Percentiles rank a stretch among this genome's conserved stretches.
phyloP scores from a whole-genome alignment of 2,113 vertebrate genomes.

The Lathamus discolor region DNA sequence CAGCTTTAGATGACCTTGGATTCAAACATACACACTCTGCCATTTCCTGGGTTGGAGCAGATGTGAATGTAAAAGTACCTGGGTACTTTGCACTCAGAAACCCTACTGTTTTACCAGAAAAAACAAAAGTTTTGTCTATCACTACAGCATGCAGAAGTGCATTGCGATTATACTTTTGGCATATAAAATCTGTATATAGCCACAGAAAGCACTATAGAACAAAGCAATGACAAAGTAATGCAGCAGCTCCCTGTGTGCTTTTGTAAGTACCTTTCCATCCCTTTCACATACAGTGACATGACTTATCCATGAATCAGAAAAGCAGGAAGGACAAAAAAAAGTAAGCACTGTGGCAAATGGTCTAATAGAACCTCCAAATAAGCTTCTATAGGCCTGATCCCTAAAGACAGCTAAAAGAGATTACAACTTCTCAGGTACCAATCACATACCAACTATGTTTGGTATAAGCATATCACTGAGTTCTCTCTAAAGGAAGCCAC shows the following conservation, averaged over 20 bases:
- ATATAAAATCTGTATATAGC: neutral
- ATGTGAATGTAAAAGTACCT: neutral
- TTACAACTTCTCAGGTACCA: neutral
- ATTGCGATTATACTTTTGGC: neutral
- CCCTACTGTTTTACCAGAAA: neutral
- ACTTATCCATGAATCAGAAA: neutral
- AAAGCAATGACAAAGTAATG: neutral
- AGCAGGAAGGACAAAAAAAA: neutral
- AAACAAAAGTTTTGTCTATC: neutral
- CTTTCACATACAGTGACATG: neutral
- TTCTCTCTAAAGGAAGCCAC: neutral
- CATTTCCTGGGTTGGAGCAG: neutral
- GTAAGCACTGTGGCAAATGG: neutral
- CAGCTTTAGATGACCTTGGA: neutral
- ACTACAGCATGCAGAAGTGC: neutral
- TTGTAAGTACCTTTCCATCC: neutral
- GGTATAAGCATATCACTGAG: neutral
- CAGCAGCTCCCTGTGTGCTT: neutral
- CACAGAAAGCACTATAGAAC: neutral
- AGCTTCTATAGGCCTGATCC: neutral
- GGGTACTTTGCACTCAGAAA: neutral
- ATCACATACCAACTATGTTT: neutral
- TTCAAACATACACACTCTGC: neutral
- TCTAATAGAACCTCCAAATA: neutral
- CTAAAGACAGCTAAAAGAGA: neutral